These are phyloP conservation scores for Hybognathus amarus DNA, from an alignment of 2,797 vertebrate genomes.

Conservation along the genomic window DNA sequence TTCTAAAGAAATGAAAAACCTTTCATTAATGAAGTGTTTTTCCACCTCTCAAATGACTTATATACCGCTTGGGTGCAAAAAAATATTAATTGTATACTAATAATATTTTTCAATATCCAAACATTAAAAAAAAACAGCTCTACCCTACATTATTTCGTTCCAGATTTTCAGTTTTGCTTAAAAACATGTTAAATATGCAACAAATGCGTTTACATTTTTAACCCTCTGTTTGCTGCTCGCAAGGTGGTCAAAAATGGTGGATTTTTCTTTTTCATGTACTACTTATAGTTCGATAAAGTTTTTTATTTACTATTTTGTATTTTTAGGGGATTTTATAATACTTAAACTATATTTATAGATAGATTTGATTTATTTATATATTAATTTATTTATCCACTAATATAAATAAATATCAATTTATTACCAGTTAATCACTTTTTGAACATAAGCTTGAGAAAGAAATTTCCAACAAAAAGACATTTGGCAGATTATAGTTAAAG, in stretches of 20 bases:
- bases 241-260: background rate
- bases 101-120: background rate
- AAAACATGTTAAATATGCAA: background rate
- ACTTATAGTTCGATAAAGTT: background rate
- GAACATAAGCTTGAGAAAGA: too few relatives aligned
- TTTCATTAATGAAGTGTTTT: constrained; percentile 1
- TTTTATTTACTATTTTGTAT: background rate
- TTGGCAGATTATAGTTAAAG: background rate
- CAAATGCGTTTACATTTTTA: background rate
- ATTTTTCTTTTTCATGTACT: background rate
- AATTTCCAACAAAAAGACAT: background rate
- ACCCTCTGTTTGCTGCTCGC: background rate
- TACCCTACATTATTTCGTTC: background rate
- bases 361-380: too few relatives aligned
- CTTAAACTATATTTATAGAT: background rate
- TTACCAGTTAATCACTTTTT: too few relatives aligned
- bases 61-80: background rate
- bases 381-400: background rate
- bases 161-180: background rate
- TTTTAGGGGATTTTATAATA: background rate
- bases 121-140: background rate
- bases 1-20: background rate
- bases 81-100: background rate
- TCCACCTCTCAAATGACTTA: background rate
- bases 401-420: too few relatives aligned